Evolutionary conservation across 1,140 invertebrate genomes (phyloP), one percentile per base, ranked within the genome.

Genomic region (Cyclargus thomasi): DNA sequence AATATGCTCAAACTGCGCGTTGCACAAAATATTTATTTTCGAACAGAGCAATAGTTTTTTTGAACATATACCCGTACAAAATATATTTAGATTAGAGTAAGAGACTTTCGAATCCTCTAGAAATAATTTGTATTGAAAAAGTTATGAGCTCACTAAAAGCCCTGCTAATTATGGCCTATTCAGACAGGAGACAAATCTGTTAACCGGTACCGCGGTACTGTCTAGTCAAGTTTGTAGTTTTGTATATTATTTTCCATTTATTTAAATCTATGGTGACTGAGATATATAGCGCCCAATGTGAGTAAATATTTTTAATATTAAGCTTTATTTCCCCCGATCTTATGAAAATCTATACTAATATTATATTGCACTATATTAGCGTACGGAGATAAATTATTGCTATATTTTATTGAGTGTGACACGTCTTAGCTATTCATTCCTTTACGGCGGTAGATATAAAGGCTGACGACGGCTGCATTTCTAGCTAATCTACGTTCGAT

Each of bases 161-260:
- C 79, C 80, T 75, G 57, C 75, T 65, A 68, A 64, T 59, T 78
- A 55, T 59, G 57, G 53, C 57, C 57, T 59, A 35, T 57, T 55
- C 55, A 66, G 53, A 55, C 53, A 29, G 29, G 53, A 11, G 6
- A 47, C 39, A 47, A 47, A 78, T 78, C 79, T 76, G 77, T 80
- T 80, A 76, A 82, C 81, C 85, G 82, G 81, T 88, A 85, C 82
- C 80, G 78, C 81, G 77, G 85, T 88, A 88, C 85, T 86, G 87
- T 90, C 87, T 88, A 90, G 87, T 88, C 85, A 90, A 90, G 76
- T 85, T 86, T 84, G 79, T 85, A 79, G 83, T 80, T 82, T 86
- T 87, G 82, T 90, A 87, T 88, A 81, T 80, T 86, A 82, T 80
- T 84, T 83, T 80, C 75, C 78, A 75, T 79, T 76, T 81, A 79